Percentiles rank a stretch among this genome's conserved stretches.
Conservation (phyloP, 2,888 invertebrate genomes). For the Monoplex corrugatus region DNA sequence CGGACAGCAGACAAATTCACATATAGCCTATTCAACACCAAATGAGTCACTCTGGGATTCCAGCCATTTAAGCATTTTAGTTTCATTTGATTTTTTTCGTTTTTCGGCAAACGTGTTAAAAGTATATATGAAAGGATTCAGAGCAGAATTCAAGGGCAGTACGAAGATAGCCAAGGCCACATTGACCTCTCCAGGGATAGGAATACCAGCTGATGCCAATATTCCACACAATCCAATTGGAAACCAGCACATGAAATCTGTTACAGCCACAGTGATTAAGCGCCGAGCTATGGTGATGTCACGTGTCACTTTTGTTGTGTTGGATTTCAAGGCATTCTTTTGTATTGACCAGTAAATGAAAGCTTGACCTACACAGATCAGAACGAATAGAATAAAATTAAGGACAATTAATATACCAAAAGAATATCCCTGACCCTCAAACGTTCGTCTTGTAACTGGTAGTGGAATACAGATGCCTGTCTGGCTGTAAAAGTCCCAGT, state of each 20-base stretch:
- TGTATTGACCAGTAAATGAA: not conserved
- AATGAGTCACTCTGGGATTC: not conserved
- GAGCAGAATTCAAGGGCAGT: not conserved
- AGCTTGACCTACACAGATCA: not conserved
- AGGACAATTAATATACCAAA: not conserved
- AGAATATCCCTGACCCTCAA: not conserved
- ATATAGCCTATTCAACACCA: not conserved
- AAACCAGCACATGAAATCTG: constrained; percentile 12
- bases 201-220: not conserved
- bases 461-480: not conserved
- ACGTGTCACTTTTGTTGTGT: not conserved
- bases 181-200: not conserved
- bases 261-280: not conserved
- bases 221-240: not conserved
- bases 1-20: too few relatives aligned
- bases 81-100: not conserved
- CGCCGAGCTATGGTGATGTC: not conserved
- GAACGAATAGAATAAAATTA: not conserved
- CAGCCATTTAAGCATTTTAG: not conserved
- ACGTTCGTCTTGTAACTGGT: not conserved
- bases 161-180: not conserved
- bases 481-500: constrained; percentile 3
- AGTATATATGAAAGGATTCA: not conserved
- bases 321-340: not conserved
- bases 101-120: not conserved